Percentiles rank a stretch among this genome's conserved stretches.
Conservation (phyloP, 2,797 vertebrate species). For the Anableps anableps region DNA sequence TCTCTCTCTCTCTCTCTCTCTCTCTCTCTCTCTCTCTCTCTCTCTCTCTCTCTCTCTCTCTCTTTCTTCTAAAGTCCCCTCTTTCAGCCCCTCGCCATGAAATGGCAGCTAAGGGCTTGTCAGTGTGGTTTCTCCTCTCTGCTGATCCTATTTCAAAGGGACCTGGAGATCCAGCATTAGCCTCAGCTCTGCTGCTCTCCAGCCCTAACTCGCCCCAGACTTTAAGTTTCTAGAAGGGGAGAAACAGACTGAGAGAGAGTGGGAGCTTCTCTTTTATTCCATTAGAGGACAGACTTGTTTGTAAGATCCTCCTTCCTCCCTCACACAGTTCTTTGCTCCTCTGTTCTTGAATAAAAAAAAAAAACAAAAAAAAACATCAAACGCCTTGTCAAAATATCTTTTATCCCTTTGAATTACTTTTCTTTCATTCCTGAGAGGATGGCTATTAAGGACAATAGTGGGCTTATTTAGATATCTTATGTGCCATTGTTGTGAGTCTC, state of each 20-base stretch:
- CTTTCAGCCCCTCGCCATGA: slow-evolving; percentile 71
- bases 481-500: slow-evolving; percentile 54
- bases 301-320: slow-evolving; percentile 66
- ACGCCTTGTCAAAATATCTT: slow-evolving; percentile 69
- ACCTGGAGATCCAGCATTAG: slow-evolving; percentile 79
- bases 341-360: slow-evolving; percentile 7
- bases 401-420: slow-evolving; percentile 63
- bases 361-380: slow-evolving; percentile 53
- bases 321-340: slow-evolving; percentile 48
- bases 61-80: slow-evolving; percentile 55
- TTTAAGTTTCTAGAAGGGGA: slow-evolving; percentile 62
- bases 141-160: slow-evolving; percentile 83
- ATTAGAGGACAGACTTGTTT: slow-evolving; percentile 74
- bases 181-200: slow-evolving; percentile 71
- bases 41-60: background rate
- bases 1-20: slow-evolving; percentile 26
- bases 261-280: slow-evolving; percentile 68
- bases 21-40: slow-evolving; percentile 17
- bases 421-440: slow-evolving; percentile 58
- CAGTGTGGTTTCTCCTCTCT: slow-evolving; percentile 77
- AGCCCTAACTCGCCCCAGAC: slow-evolving; percentile 70
- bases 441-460: slow-evolving; percentile 65
- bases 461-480: slow-evolving; percentile 83
- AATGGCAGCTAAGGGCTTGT: slow-evolving; percentile 78
- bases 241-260: slow-evolving; percentile 53